Evolutionary conservation across 2,797 vertebrate species (phyloP), one percentile per base, ranked within the genome.

Genomic region (Dendrocincla fuliginosa): DNA sequence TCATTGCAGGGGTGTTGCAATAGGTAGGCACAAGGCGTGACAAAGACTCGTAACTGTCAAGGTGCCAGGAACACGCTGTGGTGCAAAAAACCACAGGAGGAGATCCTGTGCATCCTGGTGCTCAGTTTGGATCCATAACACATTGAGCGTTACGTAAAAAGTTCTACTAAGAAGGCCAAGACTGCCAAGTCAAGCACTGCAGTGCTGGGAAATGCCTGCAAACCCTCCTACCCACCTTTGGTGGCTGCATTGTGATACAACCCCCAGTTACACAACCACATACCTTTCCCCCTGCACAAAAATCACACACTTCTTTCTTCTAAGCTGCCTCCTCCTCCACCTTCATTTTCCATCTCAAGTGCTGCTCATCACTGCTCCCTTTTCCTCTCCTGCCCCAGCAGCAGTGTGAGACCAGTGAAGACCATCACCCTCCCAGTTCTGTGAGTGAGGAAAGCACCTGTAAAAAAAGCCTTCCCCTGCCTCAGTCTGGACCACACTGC

Each of bases 1-100:
- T 97, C 85, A 33, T 84, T 90, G 90, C 95, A 74, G 64, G 88
- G 76, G 17, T 95, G 95, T 96, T 90, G 95, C 94, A 96, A 96
- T 95, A 90, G 81, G 79, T 81, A 96, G 91, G 92, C 94, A 95
- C 82, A 74, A 93, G 75, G 87, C 47, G 39, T 95, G 96, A 96
- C 96, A 95, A 93, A 89, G 90, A 79, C 74, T 84, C 25, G 0
- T 16, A 84, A 69, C 85, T 96, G 96, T 95, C 96, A 95, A 49
- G 83, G 70, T 96, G 94, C 95, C 96, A 96, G 93, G 92, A 96
- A 94, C 94, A 92, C 33, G 16, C 56, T 49, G 50, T 25, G 76
- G 86, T 37, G 47, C 4, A 69, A 41, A 93, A 94, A 96, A 82
- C 87, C 93, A 69, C 92, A 92, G 44, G 32, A 94, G 76, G 57